Percentiles rank a stretch among this genome's conserved stretches.
Evolutionary conservation across 2,797 vertebrate genomes (phyloP).

Genomic region (Hemibagrus guttatus): DNA sequence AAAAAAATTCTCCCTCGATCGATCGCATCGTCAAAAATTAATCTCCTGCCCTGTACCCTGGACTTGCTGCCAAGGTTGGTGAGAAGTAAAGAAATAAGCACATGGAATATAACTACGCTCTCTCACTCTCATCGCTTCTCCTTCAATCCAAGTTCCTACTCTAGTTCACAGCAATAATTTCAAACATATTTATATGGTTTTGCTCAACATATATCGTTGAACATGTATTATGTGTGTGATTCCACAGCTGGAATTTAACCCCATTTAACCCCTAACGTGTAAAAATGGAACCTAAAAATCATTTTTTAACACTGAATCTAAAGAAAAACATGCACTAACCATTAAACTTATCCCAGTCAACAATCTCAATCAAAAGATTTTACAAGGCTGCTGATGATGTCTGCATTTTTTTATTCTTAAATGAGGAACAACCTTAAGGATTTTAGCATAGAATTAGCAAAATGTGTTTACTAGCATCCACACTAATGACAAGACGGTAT

Average conservation of each 20-base stretch:
- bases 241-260: background rate
- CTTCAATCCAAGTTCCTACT: slow-evolving; percentile 73
- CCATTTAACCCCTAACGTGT: background rate
- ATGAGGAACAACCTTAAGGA: background rate
- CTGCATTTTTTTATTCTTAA: background rate
- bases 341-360: background rate
- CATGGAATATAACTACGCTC: slow-evolving; percentile 57
- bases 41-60: slow-evolving; percentile 83
- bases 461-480: background rate
- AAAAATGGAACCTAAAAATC: background rate
- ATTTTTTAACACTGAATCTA: too few relatives aligned
- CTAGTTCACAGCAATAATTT: slow-evolving; percentile 79
- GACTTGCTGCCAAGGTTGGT: slow-evolving; percentile 80
- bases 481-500: background rate
- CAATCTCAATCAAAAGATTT: background rate
- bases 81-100: slow-evolving; percentile 80
- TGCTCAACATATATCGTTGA: background rate
- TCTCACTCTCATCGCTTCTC: slow-evolving; percentile 21
- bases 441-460: background rate
- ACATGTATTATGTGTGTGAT: background rate
- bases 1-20: slow-evolving; percentile 77
- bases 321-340: background rate
- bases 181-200: slow-evolving; percentile 66
- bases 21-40: slow-evolving; percentile 89
- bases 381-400: background rate